These are phyloP conservation scores for Saturnia pavonia DNA, from an alignment of 2,888 invertebrate species.

Conservation along the genomic window DNA sequence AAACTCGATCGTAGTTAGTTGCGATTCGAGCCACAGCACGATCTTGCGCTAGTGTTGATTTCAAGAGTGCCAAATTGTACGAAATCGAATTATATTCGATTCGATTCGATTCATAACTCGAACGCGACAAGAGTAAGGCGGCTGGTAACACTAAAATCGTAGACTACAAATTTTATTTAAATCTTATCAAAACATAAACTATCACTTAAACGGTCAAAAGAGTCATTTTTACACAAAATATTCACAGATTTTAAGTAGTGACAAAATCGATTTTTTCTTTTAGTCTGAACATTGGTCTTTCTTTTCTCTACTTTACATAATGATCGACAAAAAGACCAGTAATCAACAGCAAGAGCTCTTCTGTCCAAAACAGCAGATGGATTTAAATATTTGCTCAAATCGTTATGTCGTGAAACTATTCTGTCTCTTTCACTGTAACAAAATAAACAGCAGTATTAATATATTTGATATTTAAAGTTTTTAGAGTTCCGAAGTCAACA, in stretches of 20 bases:
- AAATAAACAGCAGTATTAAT: neutral
- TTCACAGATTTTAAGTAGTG: conserved; percentile 87
- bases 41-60: too few species aligned
- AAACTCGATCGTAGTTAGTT: too few species aligned
- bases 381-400: conserved; percentile 75
- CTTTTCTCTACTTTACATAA: conserved; percentile 86
- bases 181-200: conserved; percentile 51
- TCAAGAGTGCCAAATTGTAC: too few species aligned
- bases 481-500: too few species aligned
- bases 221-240: conserved; percentile 72
- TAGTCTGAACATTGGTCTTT: conserved; percentile 81
- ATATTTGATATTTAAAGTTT: neutral
- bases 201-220: conserved; percentile 73
- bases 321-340: conserved; percentile 84
- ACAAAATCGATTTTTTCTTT: conserved; percentile 88
- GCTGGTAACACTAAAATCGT: neutral
- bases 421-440: conserved; percentile 74
- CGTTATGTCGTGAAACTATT: conserved; percentile 56
- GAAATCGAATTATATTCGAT: too few species aligned
- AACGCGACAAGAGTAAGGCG: too few species aligned
- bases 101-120: too few species aligned
- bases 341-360: conserved; percentile 84
- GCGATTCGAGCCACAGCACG: too few species aligned
- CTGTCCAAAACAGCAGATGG: conserved; percentile 75
- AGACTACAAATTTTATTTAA: conserved; percentile 15